Percentiles rank a stretch among this genome's conserved stretches.
Evolutionary conservation across 2,797 vertebrate species (phyloP).

Genomic region (Hylomyscus alleni): DNA sequence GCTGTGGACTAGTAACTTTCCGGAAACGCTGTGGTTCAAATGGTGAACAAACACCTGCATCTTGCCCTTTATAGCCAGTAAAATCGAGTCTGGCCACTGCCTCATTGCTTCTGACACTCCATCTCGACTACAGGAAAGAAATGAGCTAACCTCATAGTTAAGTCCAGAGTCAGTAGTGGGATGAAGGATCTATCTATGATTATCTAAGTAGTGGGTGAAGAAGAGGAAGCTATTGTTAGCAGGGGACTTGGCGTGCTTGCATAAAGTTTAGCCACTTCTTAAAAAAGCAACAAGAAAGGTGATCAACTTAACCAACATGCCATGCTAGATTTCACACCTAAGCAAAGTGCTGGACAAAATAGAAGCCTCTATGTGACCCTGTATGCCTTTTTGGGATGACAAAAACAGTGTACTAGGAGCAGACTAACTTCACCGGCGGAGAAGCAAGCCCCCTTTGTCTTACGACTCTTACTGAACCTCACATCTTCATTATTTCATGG

Average conservation of each 20-base stretch:
- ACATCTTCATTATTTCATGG: background rate
- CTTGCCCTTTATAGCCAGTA: background rate
- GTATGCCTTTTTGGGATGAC: background rate
- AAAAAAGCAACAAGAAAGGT: background rate
- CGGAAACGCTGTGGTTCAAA: background rate
- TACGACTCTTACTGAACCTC: background rate
- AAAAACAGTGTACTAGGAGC: background rate
- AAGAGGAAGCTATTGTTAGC: conserved; percentile 4
- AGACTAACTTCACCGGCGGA: background rate
- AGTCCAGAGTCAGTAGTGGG: conserved; percentile 15
- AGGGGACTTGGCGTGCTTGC: background rate
- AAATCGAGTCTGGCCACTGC: background rate
- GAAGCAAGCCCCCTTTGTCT: background rate
- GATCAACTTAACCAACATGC: background rate
- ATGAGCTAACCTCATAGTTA: background rate
- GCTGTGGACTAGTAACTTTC: conserved; percentile 19
- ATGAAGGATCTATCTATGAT: background rate
- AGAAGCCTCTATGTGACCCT: background rate
- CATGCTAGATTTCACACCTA: background rate
- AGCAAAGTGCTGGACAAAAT: background rate
- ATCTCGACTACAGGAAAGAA: conserved; percentile 8
- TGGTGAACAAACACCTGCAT: conserved; percentile 47
- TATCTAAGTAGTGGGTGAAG: background rate
- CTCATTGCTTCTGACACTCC: background rate
- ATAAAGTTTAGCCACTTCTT: background rate